Evolutionary conservation across 2,797 vertebrate species (phyloP).

Genomic region (Aldrovandia affinis): DNA sequence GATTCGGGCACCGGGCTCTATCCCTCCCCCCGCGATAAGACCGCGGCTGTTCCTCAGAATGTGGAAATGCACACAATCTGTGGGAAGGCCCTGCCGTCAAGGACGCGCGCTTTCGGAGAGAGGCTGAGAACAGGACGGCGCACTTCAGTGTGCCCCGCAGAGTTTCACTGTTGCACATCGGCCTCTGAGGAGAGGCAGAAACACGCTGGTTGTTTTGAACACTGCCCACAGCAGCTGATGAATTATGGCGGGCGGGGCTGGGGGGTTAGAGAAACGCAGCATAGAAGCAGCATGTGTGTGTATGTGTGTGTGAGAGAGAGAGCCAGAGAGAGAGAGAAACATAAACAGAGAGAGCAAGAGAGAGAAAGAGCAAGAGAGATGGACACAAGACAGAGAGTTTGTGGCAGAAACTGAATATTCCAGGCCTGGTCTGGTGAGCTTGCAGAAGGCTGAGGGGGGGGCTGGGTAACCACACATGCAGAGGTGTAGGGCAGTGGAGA

Average conservation of each 20-base stretch:
- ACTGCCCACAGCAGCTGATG: conserved; percentile 16
- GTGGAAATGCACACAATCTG: not conserved
- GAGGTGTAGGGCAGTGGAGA: not conserved
- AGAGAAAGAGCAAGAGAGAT: conserved; percentile 23
- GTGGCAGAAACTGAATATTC: not conserved
- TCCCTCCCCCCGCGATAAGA: not conserved
- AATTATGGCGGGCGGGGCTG: not conserved
- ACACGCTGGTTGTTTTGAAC: not conserved
- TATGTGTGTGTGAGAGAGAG: no score
- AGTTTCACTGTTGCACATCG: not conserved
- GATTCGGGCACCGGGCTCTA: conserved; percentile 23
- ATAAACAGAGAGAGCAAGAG: no score
- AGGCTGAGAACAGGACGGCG: not conserved
- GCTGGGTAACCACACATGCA: no score
- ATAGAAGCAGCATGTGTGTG: conserved; percentile 17
- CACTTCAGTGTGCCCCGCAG: not conserved
- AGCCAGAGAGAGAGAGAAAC: no score
- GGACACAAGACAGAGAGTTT: not conserved
- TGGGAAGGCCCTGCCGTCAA: not conserved
- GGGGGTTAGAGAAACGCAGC: not conserved
- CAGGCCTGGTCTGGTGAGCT: not conserved
- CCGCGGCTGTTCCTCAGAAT: not conserved
- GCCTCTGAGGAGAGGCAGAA: not conserved
- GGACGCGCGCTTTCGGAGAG: not conserved
- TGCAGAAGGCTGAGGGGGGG: no score